Conservation (phyloP, 2,113 vertebrate genomes). For the Pao palembangensis region DNA sequence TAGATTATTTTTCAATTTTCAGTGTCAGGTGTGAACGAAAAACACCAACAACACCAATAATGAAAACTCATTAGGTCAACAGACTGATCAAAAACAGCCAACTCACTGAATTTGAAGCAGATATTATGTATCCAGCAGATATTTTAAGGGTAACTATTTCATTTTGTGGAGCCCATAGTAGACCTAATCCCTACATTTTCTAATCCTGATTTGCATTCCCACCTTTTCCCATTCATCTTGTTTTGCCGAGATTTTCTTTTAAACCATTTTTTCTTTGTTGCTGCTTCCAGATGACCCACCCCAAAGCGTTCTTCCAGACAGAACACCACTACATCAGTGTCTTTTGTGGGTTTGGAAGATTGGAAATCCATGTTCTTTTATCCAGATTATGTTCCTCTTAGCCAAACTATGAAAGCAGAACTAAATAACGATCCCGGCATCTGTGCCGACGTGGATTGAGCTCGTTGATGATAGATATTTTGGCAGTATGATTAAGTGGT, state of each 20-base stretch:
- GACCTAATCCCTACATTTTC: not conserved
- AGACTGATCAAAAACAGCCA: not conserved
- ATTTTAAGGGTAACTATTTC: not conserved
- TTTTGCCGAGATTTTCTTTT: constrained; percentile 10
- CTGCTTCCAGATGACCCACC: constrained; percentile 6
- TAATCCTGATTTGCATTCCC: not conserved
- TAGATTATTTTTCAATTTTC: no score
- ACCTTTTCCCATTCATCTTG: not conserved
- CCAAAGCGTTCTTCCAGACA: not conserved
- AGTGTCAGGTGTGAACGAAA: no score
- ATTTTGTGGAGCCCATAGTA: not conserved
- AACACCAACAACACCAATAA: no score
- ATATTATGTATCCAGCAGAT: not conserved
- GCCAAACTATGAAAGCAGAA: constrained; percentile 5
- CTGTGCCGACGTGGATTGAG: constrained; percentile 27
- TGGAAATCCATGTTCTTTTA: constrained; percentile 22
- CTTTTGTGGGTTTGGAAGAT: constrained; percentile 9
- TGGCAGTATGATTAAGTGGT: constrained; percentile 44
- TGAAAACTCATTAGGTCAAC: not conserved
- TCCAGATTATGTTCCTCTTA: constrained; percentile 2
- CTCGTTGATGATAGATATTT: constrained; percentile 36
- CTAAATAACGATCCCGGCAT: constrained; percentile 29
- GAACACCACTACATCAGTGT: not conserved
- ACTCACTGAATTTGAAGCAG: no score
- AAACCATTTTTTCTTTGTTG: constrained; percentile 9